Percentiles rank a stretch among this genome's conserved stretches.
Conservation (phyloP, 1,140 invertebrate species). For the Brachionus manjavacas region DNA sequence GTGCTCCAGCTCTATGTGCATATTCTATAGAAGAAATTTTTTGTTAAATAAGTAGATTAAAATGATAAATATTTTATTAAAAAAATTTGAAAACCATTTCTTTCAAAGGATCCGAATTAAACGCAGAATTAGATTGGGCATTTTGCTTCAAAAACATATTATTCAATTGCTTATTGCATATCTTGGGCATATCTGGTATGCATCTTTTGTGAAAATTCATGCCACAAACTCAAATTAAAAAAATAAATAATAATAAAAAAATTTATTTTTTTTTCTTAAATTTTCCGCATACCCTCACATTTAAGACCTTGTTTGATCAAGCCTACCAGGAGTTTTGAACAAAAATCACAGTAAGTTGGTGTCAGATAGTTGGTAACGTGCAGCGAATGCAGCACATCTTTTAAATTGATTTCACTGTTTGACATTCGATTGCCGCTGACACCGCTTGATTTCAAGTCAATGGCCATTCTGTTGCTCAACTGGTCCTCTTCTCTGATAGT, state of each 20-base stretch:
- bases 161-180: conserved; percentile 28
- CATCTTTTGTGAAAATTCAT: conserved; percentile 37
- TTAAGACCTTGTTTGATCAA: conserved; percentile 90
- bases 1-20: conserved; percentile 18
- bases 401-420: not conserved
- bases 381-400: conserved; percentile 68
- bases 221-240: conserved; percentile 11
- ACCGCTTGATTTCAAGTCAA: not conserved
- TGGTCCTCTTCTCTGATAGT: conserved; percentile 24
- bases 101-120: not conserved
- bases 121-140: not conserved
- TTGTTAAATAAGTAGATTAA: not conserved
- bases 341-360: conserved; percentile 95
- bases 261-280: not conserved
- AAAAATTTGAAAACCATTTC: not conserved
- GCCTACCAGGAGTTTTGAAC: conserved; percentile 84
- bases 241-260: not conserved
- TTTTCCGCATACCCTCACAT: conserved; percentile 75
- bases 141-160: not conserved
- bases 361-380: conserved; percentile 87
- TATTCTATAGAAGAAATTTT: not conserved
- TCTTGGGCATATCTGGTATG: conserved; percentile 30
- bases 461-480: not conserved
- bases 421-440: not conserved
- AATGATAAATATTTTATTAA: not conserved